phyloP scores from a whole-genome alignment of 2,797 vertebrate species.

The Bryconaethiops microstoma region DNA sequence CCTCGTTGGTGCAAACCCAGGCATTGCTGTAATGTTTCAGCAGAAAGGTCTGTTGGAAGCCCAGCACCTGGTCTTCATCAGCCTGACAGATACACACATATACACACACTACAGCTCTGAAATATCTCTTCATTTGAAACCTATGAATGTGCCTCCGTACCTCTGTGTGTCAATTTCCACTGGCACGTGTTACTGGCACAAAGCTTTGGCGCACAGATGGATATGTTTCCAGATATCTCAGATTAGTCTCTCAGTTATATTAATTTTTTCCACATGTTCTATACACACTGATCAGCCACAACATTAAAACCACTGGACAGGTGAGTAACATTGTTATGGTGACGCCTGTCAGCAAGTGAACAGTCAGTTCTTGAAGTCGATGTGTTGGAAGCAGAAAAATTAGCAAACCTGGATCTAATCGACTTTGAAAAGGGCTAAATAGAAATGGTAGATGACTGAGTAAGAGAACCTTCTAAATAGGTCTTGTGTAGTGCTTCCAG shows the following conservation, averaged over 20 bases:
- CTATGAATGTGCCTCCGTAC: background rate
- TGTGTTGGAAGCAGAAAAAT: no score
- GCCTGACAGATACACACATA: constrained; percentile 69
- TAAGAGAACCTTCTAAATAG: no score
- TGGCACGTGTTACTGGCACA: background rate
- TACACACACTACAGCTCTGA: constrained; percentile 44
- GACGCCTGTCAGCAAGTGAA: no score
- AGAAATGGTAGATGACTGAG: no score
- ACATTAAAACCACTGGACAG: no score
- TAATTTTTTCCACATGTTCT: no score
- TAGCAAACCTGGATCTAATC: no score
- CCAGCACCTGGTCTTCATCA: constrained; percentile 80
- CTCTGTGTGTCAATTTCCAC: background rate
- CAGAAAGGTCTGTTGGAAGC: constrained; percentile 81
- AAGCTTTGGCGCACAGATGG: background rate
- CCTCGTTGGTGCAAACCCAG: constrained; percentile 81
- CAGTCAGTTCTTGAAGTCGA: no score
- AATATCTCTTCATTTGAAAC: constrained; percentile 14
- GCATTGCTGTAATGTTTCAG: constrained; percentile 77
- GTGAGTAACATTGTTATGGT: no score
- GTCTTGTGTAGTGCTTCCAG: no score
- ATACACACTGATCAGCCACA: no score
- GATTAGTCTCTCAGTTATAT: background rate
- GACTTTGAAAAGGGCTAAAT: no score
- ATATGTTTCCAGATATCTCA: background rate